These are phyloP conservation scores for Sialia sialis DNA, from an alignment of 2,113 vertebrate species.

Conservation along the genomic window DNA sequence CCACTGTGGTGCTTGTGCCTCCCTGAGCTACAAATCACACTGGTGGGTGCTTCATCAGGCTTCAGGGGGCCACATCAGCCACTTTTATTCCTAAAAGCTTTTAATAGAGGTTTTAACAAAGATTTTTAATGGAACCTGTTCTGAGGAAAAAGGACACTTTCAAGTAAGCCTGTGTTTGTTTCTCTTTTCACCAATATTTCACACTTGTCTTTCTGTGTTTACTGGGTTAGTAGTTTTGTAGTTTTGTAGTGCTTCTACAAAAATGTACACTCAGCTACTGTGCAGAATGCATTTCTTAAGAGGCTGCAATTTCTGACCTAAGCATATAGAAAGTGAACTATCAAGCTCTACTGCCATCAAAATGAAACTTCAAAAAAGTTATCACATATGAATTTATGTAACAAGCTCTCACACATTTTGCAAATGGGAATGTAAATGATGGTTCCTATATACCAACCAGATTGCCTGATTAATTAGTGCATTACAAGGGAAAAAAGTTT, in stretches of 20 bases:
- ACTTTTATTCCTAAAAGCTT: background rate
- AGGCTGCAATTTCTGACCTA: background rate
- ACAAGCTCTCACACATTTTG: background rate
- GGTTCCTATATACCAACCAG: background rate
- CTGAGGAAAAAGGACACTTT: background rate
- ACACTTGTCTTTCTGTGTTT: background rate
- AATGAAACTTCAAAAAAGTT: background rate
- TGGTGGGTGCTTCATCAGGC: background rate
- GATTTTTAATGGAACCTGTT: background rate
- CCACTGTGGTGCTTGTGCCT: background rate
- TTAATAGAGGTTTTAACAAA: slow-evolving; percentile 26
- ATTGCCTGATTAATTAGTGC: slow-evolving; percentile 15
- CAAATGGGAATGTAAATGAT: slow-evolving; percentile 29
- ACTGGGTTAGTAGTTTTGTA: too few relatives aligned
- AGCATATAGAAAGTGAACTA: background rate
- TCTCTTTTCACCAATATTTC: background rate
- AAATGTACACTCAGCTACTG: background rate
- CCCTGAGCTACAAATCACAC: background rate
- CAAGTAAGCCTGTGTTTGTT: background rate
- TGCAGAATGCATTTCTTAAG: background rate
- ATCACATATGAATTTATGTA: background rate
- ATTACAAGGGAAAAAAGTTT: background rate
- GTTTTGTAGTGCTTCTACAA: background rate
- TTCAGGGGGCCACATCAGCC: background rate
- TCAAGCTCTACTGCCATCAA: background rate